Percentiles rank a stretch among this genome's conserved stretches.
Evolutionary conservation across 92 coral and sea anemone genomes (phyloP).

Genomic region (Paramuricea clavata): DNA sequence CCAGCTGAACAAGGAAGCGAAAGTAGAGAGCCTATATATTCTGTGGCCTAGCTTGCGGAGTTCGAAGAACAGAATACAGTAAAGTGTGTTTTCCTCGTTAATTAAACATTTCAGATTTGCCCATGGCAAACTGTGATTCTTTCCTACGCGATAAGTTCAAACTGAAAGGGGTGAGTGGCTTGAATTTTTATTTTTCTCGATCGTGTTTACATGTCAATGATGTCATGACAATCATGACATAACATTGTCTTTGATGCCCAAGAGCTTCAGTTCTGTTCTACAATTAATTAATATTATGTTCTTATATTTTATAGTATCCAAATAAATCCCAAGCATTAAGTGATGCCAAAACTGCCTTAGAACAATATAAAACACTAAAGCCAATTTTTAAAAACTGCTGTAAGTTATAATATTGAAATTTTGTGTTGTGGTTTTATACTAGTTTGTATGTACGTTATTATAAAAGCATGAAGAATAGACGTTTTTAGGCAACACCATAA

Average conservation of each 20-base stretch:
- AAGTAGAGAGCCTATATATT: too few species aligned
- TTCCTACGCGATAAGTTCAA: slow-evolving; percentile 34
- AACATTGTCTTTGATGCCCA: too few species aligned
- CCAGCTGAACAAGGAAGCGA: too few species aligned
- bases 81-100: neutral
- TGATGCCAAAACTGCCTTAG: slow-evolving; percentile 72
- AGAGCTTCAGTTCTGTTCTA: too few species aligned
- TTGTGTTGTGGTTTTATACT: too few species aligned
- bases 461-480: too few species aligned
- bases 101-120: too few species aligned
- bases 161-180: neutral
- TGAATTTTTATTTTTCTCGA: neutral
- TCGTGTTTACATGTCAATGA: neutral
- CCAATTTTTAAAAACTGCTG: slow-evolving; percentile 80
- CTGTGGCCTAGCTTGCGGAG: too few species aligned
- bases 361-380: slow-evolving; percentile 66
- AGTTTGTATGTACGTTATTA: too few species aligned
- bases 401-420: too few species aligned
- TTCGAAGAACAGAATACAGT: neutral
- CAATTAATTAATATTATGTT: neutral
- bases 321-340: slow-evolving; percentile 66
- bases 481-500: too few species aligned
- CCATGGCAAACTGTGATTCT: slow-evolving; percentile 41
- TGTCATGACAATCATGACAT: too few species aligned
- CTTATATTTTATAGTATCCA: slow-evolving; percentile 64